A percentile compares a stretch with the other conserved stretches of the same genome.
Conservation (phyloP, 2,888 invertebrate genomes). For the Euzetes globulus region DNA sequence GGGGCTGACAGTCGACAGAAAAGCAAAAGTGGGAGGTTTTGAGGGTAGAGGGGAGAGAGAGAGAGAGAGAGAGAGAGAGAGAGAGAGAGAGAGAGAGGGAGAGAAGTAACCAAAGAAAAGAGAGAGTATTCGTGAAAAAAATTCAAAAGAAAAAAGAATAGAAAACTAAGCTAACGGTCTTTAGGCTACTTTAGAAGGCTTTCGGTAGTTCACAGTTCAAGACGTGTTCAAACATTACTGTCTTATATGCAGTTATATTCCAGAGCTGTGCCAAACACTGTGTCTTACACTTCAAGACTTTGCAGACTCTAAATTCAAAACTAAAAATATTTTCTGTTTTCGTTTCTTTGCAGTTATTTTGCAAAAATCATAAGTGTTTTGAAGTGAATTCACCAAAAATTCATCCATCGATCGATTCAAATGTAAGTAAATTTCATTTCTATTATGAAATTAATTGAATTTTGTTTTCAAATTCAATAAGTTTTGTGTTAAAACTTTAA, state of each 20-base stretch:
- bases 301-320: background rate
- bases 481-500: background rate
- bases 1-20: conserved; percentile 3
- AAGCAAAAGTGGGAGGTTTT: conserved; percentile 29
- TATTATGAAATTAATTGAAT: background rate
- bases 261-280: background rate
- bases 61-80: background rate
- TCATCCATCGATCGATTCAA: background rate
- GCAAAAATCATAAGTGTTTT: background rate
- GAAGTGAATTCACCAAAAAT: background rate
- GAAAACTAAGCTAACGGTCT: conserved; percentile 21
- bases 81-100: conserved; percentile 7
- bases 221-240: conserved; percentile 22
- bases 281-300: background rate
- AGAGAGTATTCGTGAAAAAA: conserved; percentile 23
- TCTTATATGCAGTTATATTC: conserved; percentile 7
- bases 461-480: background rate
- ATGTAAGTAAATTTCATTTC: background rate
- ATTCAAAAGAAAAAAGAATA: conserved; percentile 2
- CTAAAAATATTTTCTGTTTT: background rate
- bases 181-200: conserved; percentile 24
- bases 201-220: conserved; percentile 27
- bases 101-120: background rate
- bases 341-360: background rate
- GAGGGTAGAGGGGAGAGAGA: conserved; percentile 15